Percentiles rank a stretch among this genome's conserved stretches.
phyloP scores from a whole-genome alignment of 2,797 vertebrate genomes.

The Paguma larvata region DNA sequence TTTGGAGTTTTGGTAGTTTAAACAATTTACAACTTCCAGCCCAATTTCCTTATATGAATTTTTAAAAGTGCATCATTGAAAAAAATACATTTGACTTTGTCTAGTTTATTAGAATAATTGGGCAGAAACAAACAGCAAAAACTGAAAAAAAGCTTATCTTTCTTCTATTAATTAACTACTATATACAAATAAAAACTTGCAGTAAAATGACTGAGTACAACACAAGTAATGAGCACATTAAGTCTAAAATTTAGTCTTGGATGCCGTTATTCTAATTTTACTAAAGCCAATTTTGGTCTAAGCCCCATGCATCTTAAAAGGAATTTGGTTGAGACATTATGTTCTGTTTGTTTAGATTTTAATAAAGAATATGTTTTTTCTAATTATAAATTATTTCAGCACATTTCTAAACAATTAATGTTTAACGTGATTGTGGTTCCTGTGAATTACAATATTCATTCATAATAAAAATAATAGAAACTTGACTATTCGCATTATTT shows the following conservation, averaged over 20 bases:
- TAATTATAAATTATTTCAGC: conserved; percentile 47
- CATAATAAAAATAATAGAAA: not conserved
- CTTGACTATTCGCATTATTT: not conserved
- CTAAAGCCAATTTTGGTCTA: conserved; percentile 53
- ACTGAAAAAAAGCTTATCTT: not conserved
- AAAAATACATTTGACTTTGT: not conserved
- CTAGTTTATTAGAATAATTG: conserved; percentile 10
- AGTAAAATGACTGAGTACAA: not conserved
- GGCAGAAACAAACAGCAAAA: not conserved
- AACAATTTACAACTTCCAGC: not conserved
- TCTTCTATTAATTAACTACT: conserved; percentile 1
- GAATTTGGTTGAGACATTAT: conserved; percentile 22
- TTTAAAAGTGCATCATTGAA: not conserved
- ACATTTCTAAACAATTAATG: not conserved
- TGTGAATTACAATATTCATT: not conserved
- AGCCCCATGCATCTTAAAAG: not conserved
- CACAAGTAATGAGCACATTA: not conserved
- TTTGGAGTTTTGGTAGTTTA: conserved; percentile 24
- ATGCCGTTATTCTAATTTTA: not conserved
- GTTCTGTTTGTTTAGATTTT: not conserved
- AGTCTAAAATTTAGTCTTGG: conserved; percentile 33
- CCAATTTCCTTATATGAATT: not conserved
- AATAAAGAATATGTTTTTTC: conserved; percentile 31
- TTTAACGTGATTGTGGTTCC: not conserved
- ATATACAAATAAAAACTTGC: not conserved